Conservation (phyloP, 2,888 invertebrate genomes). For the Orchesella flavescens region DNA sequence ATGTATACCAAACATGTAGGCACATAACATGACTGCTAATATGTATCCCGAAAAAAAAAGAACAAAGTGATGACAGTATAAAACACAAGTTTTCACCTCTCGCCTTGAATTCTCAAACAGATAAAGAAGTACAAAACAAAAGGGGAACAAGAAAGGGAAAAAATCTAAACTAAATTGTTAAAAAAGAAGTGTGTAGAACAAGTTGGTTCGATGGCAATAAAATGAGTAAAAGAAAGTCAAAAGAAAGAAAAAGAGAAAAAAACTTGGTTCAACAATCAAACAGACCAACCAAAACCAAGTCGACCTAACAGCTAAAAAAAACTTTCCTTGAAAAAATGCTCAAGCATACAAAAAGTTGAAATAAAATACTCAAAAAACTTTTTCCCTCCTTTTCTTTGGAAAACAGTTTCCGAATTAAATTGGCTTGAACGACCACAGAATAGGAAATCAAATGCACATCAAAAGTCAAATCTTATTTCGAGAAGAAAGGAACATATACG, state of each 20-base stretch:
- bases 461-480: slow-evolving; percentile 11
- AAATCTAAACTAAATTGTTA: neutral
- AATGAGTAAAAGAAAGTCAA: slow-evolving; percentile 49
- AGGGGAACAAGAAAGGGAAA: neutral
- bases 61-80: neutral
- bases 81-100: neutral
- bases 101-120: neutral
- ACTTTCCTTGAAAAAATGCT: slow-evolving; percentile 14
- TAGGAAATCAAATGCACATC: slow-evolving; percentile 47
- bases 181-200: neutral
- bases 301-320: slow-evolving; percentile 2
- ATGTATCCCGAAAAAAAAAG: too few species aligned
- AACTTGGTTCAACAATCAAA: slow-evolving; percentile 38
- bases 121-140: neutral
- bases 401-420: slow-evolving; percentile 43
- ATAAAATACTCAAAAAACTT: neutral
- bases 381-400: neutral
- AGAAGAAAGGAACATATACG: neutral
- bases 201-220: slow-evolving; percentile 36
- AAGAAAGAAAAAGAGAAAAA: neutral
- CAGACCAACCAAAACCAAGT: slow-evolving; percentile 31
- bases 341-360: slow-evolving; percentile 18
- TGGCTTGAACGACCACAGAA: slow-evolving; percentile 44
- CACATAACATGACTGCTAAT: too few species aligned
- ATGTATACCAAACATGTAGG: too few species aligned